Conservation (phyloP, 1,140 invertebrate genomes). For the Plectrocnemia conspersa region DNA sequence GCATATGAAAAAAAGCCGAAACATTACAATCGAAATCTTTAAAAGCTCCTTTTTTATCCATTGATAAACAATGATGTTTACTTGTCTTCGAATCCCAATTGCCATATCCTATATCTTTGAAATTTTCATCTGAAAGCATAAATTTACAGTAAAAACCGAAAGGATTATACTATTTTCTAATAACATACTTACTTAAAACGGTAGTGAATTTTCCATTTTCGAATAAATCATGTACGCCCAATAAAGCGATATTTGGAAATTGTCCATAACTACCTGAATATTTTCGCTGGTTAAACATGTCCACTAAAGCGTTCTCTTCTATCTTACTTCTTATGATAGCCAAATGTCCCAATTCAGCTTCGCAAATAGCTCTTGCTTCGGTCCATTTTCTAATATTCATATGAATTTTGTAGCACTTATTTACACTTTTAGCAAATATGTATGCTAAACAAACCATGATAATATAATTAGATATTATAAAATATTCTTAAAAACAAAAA, state of each 20-base stretch:
- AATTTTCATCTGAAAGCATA: no score
- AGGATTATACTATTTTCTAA: no score
- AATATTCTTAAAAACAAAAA: constrained; percentile 3
- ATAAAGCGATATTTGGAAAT: neutral
- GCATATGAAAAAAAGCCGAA: no score
- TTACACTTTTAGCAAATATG: neutral
- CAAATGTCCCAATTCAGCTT: constrained; percentile 26
- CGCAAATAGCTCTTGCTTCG: constrained; percentile 20
- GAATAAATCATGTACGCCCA: constrained; percentile 10
- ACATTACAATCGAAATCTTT: no score
- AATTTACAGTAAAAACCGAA: no score
- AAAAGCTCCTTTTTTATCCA: no score
- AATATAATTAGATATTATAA: neutral
- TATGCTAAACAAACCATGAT: constrained; percentile 1
- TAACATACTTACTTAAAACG: neutral
- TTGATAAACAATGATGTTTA: no score
- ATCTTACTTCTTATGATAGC: constrained; percentile 23
- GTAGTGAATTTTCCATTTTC: neutral
- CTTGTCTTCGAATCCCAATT: no score
- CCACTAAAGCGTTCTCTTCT: constrained; percentile 12
- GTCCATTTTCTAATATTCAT: constrained; percentile 11
- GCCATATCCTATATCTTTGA: no score
- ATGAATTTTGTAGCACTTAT: constrained; percentile 11
- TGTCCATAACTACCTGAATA: neutral
- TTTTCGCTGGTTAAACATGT: constrained; percentile 5